Evolutionary conservation across 2,797 vertebrate species (phyloP).

Genomic region (Ctenosaura bakeri): DNA sequence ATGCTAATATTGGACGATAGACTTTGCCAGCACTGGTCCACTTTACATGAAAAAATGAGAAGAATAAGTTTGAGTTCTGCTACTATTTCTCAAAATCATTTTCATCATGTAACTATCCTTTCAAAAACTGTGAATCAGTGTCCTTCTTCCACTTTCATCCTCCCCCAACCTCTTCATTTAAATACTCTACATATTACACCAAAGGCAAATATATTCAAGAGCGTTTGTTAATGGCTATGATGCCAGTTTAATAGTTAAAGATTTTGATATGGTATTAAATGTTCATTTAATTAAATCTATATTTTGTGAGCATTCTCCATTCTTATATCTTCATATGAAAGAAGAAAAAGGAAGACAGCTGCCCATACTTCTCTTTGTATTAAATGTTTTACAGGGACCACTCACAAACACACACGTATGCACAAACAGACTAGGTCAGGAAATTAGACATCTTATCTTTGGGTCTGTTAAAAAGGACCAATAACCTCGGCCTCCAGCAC

Average conservation of each 20-base stretch:
- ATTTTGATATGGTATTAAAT: constrained; percentile 52
- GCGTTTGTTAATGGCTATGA: constrained; percentile 11
- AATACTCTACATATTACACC: constrained; percentile 59
- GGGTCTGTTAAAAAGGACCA: constrained; percentile 82
- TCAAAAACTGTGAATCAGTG: background rate
- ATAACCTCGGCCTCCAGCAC: constrained; percentile 78
- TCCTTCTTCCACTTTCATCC: background rate
- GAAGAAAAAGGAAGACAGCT: constrained; percentile 33
- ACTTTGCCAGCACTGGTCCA: no score
- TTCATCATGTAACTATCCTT: background rate
- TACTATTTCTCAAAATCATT: background rate
- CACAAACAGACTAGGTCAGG: constrained; percentile 74
- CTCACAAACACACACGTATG: constrained; percentile 57
- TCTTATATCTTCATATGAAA: constrained; percentile 32
- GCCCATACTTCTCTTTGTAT: constrained; percentile 62
- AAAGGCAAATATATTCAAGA: constrained; percentile 36
- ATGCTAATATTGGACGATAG: no score
- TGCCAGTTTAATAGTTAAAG: constrained; percentile 33
- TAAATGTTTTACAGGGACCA: constrained; percentile 68
- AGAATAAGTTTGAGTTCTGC: background rate
- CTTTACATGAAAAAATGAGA: background rate
- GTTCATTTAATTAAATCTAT: constrained; percentile 68
- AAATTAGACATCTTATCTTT: constrained; percentile 88
- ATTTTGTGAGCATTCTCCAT: constrained; percentile 48
- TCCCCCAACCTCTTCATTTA: constrained; percentile 1